Evolutionary conservation across 2,888 invertebrate species (phyloP), one percentile per base, ranked within the genome.

Genomic region (Aphodius granarius): DNA sequence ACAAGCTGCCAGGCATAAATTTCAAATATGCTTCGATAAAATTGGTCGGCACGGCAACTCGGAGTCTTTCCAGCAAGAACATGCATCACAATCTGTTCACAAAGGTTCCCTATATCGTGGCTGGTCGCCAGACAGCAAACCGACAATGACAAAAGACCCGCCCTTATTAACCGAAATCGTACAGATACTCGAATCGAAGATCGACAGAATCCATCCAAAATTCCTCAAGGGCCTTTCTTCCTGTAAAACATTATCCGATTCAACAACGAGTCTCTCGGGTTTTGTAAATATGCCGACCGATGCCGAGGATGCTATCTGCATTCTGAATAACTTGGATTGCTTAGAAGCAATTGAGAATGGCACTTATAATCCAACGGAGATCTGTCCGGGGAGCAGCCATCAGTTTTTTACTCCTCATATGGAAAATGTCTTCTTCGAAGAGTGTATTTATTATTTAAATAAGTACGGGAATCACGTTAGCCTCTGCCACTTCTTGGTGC

Each of bases 401-500:
- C 43, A 65, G 17, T 63, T 66, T 63, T 43, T 19, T 20, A 73
- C 70, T 15, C 74, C 73, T 22, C 73, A 73, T 22, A 17, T 78
- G 70, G 77, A 77, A 22, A 76, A 75, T 72, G 64, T 79, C 64
- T 73, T 74, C 22, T 75, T 93, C 81, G 91, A 93, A 77, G 97
- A 97, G 87, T 95, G 95, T 81, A 86, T 95, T 1, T 95, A 93
- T 85, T 97, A 97, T 86, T 88, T 97, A 2, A 89, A 90, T 2
- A 92, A 91, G 76, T 97, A 96, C 83, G 97, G 96, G 0, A 93
- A 93, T 2, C 92, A 93, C 82, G 88, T 90, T 0, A 92, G 93
- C 9, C 90, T 94, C 74, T 89, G 96, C 73, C 91, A 91, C 76
- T 97, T 96, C 84, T 92, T 93, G 80, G 89, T 95, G 80, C 92